Percentiles rank a stretch among this genome's conserved stretches.
Evolutionary conservation across 2,888 invertebrate genomes (phyloP).

Genomic region (Eilema caniola): DNA sequence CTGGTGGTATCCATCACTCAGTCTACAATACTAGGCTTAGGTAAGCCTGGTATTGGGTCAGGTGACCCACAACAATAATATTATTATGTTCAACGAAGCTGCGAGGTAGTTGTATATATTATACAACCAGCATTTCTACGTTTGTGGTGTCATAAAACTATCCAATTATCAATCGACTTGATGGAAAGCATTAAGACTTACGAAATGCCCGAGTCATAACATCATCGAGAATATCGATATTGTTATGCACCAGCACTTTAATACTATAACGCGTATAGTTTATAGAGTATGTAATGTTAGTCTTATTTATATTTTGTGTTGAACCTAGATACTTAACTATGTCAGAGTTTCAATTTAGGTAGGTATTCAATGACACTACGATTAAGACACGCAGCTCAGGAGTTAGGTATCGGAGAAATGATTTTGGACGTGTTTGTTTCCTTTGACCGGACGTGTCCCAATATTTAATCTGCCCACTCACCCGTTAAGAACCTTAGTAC

Average conservation of each 20-base stretch:
- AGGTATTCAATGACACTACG: neutral
- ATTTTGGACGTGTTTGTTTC: slow-evolving; percentile 35
- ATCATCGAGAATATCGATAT: too few species aligned
- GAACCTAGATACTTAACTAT: too few species aligned
- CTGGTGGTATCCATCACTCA: too few species aligned
- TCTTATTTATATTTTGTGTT: too few species aligned
- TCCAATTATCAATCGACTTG: neutral
- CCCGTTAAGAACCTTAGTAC: slow-evolving; percentile 39
- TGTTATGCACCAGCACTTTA: too few species aligned
- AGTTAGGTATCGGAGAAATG: slow-evolving; percentile 48
- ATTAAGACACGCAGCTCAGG: slow-evolving; percentile 8
- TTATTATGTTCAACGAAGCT: too few species aligned
- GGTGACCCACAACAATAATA: too few species aligned
- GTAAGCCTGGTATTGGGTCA: too few species aligned
- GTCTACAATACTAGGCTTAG: too few species aligned
- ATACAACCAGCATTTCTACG: neutral
- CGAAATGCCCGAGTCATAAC: neutral
- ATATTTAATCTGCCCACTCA: slow-evolving; percentile 40
- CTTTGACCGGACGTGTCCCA: slow-evolving; percentile 38
- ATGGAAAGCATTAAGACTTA: neutral
- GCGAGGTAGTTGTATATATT: too few species aligned
- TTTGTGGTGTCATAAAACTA: neutral
- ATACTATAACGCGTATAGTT: too few species aligned
- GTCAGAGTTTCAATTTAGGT: neutral
- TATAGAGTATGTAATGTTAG: too few species aligned